A percentile compares a stretch with the other conserved stretches of the same genome.
Evolutionary conservation across 1,140 invertebrate species (phyloP).

Genomic region (Halotydeus destructor): DNA sequence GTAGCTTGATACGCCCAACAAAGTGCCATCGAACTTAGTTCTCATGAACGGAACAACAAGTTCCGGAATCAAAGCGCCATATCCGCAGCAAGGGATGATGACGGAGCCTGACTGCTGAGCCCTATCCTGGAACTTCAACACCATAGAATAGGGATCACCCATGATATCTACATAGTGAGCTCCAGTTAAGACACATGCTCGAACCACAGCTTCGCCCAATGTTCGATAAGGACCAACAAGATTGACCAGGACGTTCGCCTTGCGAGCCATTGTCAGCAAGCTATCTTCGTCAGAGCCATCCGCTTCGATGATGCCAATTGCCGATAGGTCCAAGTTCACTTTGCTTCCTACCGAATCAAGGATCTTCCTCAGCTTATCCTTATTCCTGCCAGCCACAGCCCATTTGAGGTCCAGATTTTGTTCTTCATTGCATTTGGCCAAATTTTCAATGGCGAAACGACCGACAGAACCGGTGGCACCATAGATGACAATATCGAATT

Average conservation of each 20-base stretch:
- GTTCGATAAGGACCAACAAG: slow-evolving; percentile 57
- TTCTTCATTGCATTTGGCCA: too few species aligned
- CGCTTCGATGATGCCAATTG: slow-evolving; percentile 43
- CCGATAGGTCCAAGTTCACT: neutral
- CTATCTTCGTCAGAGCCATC: slow-evolving; percentile 49
- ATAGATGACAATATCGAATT: slow-evolving; percentile 48
- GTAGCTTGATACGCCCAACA: too few species aligned
- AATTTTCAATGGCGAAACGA: too few species aligned
- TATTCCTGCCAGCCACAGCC: slow-evolving; percentile 47
- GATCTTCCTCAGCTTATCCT: slow-evolving; percentile 37
- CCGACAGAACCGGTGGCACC: slow-evolving; percentile 72
- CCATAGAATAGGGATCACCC: too few species aligned
- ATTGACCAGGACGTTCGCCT: slow-evolving; percentile 52
- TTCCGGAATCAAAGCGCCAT: too few species aligned
- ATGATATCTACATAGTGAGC: too few species aligned
- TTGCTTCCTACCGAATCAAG: neutral
- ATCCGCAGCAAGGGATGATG: too few species aligned
- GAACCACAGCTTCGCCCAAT: slow-evolving; percentile 75
- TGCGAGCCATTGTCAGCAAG: slow-evolving; percentile 28
- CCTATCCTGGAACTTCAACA: too few species aligned
- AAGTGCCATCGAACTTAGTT: too few species aligned
- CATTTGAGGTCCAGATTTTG: slow-evolving; percentile 30
- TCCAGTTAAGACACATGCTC: slow-evolving; percentile 69
- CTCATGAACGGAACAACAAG: too few species aligned
- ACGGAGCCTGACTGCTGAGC: too few species aligned